These are phyloP conservation scores for Epizoanthus fatuus DNA, from an alignment of 92 coral and sea anemone species.

Conservation along the genomic window DNA sequence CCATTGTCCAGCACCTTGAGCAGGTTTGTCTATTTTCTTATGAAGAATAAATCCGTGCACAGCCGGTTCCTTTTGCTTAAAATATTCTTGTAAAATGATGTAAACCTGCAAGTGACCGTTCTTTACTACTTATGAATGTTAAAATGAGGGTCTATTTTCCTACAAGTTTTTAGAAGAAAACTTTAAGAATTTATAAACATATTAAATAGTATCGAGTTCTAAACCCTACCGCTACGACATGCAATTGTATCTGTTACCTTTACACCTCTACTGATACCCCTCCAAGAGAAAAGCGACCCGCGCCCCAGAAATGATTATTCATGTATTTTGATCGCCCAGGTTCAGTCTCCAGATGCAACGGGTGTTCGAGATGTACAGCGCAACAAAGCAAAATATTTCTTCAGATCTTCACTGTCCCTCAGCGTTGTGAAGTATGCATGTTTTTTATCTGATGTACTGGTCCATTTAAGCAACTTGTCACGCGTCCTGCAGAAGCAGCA, in stretches of 20 bases:
- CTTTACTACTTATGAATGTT: not conserved
- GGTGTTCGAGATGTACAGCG: not conserved
- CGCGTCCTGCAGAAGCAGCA: slow-evolving; percentile 12
- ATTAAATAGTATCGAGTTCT: not conserved
- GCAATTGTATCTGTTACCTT: slow-evolving; percentile 6
- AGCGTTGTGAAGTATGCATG: not conserved
- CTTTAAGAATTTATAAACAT: slow-evolving; percentile 3
- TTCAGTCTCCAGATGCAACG: slow-evolving; percentile 8
- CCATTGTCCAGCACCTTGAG: slow-evolving; percentile 37
- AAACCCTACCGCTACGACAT: slow-evolving; percentile 2
- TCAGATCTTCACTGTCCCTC: slow-evolving; percentile 1
- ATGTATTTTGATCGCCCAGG: slow-evolving; percentile 1
- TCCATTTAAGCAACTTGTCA: slow-evolving; percentile 3
- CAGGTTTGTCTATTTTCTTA: slow-evolving; percentile 21
- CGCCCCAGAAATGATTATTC: slow-evolving; percentile 8
- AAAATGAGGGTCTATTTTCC: slow-evolving; percentile 2
- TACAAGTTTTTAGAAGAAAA: not conserved
- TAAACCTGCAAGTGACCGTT: not conserved
- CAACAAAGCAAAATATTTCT: not conserved
- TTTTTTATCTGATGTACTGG: slow-evolving; percentile 8
- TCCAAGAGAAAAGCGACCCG: not conserved
- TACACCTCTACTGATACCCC: slow-evolving; percentile 2
- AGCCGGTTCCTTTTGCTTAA: not conserved
- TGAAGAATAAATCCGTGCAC: slow-evolving; percentile 6
- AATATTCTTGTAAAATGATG: not conserved